Conservation (phyloP, 2,888 invertebrate species). For the Mechanitis messenoides region DNA sequence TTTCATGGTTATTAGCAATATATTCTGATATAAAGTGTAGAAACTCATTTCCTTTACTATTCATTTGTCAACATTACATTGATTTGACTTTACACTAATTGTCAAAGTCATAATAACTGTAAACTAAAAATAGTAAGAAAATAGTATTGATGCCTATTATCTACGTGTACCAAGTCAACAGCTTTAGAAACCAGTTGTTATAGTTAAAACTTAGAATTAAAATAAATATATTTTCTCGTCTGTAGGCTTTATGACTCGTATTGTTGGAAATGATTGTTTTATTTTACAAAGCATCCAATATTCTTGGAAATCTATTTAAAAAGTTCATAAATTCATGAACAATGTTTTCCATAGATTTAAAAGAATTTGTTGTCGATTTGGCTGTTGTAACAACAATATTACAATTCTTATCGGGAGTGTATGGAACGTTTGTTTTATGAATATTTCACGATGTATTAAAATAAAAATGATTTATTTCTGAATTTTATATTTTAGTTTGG, state of each 20-base stretch:
- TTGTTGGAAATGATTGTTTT: constrained; percentile 1
- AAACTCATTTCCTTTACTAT: too few relatives aligned
- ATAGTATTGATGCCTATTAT: background rate
- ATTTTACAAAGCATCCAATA: background rate
- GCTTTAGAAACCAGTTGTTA: background rate
- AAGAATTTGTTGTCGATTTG: constrained; percentile 47
- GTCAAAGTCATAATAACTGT: too few relatives aligned
- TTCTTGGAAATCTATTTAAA: background rate
- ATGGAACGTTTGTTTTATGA: constrained; percentile 59
- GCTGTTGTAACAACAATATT: constrained; percentile 87
- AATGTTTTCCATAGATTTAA: constrained; percentile 43
- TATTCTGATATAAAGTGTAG: too few relatives aligned
- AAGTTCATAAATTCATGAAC: constrained; percentile 4
- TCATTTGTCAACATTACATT: too few relatives aligned
- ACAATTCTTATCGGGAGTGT: constrained; percentile 92
- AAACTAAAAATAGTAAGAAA: too few relatives aligned
- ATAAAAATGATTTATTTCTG: constrained; percentile 11
- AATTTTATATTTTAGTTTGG: constrained; percentile 73
- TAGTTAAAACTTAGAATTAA: background rate
- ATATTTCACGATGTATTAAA: constrained; percentile 6
- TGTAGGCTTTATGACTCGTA: background rate
- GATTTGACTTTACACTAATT: too few relatives aligned
- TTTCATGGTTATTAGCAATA: too few relatives aligned
- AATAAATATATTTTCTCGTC: too few relatives aligned
- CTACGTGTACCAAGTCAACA: background rate